Base-by-base conservation (phyloP, 2,797 vertebrate species). In the Danio aesculapii region DNA sequence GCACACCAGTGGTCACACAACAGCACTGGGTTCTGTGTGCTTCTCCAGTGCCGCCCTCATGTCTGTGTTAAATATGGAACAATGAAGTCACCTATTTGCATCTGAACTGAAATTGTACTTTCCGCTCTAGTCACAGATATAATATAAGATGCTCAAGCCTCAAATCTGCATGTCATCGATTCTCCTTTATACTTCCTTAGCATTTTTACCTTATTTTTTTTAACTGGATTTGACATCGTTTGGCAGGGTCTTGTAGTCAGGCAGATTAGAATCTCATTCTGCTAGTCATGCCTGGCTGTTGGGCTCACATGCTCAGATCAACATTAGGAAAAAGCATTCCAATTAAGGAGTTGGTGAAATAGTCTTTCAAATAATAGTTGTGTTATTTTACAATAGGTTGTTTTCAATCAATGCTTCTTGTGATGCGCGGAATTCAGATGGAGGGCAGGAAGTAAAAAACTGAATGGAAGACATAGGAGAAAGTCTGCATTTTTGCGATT, bases 21-120 rank as follows among this genome's bases (percentile, higher is more conserved):
- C 83, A 39, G 39, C 21, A 62, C 58, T 79, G 17, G 80, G 69
- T 73, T 58, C 46, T 75, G 63, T 78, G 43, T 69, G 83, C 79
- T 63, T 84, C 69, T 85, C 63, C 83, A 76, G 76, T 71, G 53
- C 81, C 83, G 71, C 52, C 80, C 68, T 81, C 44, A 68, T 78
- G 86, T 88, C 87, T 86, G 89, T 87, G 88, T 91, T 91, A 88
- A 90, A 86, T 82, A 47, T 76, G 68, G 67, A 80, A 71, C 83
- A 72, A 64, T 77, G 62, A 84, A 84, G 76, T 82, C 85, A 80
- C 85, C 76, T 87, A 77, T 90, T 89, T 77, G 77, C 86, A 87
- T 87, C 84, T 86, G 79, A 83, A 85, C 85, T 87, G 84, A 84
- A 90, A 90, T 87, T 90, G 87, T 88, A 86, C 86, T 89, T 90